phyloP scores from a whole-genome alignment of 2,888 invertebrate species.

The Drosophila paranaensis region DNA sequence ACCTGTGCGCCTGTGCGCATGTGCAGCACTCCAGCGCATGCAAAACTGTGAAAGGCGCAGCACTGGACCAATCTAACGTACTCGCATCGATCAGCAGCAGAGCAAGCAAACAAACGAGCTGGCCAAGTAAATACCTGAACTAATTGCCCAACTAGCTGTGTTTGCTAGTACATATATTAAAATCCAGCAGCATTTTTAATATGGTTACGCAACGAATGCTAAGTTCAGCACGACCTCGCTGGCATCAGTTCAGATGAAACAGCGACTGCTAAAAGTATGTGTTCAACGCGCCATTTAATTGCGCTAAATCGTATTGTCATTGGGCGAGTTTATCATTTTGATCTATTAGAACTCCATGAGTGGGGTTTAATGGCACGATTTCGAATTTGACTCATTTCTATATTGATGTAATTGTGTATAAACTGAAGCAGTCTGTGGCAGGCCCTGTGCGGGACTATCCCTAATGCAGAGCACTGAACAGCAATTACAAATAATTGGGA shows the following conservation, averaged over 20 bases:
- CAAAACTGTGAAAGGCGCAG: no score
- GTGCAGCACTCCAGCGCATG: slow-evolving; percentile 1
- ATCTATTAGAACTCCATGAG: slow-evolving; percentile 27
- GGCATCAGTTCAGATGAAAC: background rate
- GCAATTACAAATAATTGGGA: background rate
- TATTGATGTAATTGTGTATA: background rate
- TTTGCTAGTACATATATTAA: background rate
- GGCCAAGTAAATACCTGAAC: background rate
- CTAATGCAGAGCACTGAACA: no score
- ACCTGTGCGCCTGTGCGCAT: no score
- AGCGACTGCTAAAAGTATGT: background rate
- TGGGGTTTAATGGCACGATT: slow-evolving; percentile 11
- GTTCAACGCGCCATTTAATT: slow-evolving; percentile 11
- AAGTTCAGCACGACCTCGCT: slow-evolving; percentile 2
- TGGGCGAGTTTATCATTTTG: slow-evolving; percentile 15
- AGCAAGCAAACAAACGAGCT: background rate
- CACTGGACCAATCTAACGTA: slow-evolving; percentile 4
- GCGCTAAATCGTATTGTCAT: slow-evolving; percentile 28
- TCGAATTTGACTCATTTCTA: background rate
- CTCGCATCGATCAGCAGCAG: slow-evolving; percentile 33
- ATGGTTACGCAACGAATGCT: background rate
- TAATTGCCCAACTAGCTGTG: background rate
- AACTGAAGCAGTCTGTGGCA: no score
- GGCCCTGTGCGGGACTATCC: no score
- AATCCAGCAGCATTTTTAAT: background rate